Base-by-base conservation (phyloP, 2,888 invertebrate genomes). In the Frankliniella intonsa region DNA sequence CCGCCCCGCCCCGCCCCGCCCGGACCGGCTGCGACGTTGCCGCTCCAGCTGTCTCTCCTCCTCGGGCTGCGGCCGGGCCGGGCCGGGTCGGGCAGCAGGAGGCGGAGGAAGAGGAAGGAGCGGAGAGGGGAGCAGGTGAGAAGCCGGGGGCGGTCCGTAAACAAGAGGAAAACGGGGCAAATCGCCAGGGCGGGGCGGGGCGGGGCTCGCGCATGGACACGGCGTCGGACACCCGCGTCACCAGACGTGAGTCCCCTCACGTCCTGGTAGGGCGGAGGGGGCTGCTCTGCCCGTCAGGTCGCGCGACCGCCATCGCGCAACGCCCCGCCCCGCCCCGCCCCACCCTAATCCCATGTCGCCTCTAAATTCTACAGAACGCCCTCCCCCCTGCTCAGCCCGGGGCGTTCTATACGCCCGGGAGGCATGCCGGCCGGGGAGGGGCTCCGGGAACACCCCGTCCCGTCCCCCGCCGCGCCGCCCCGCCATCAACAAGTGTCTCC, bases 81-180 rank as follows among this genome's bases (percentile, higher is more conserved):
- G 38, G 38, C 38, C 38, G 38, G n/a, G n/a, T 5, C 2, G 38
- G 38, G 38, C 38, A 2, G 38, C 38, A 38, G 38, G 38, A 80
- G 80, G 82, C 82, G 81, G 83, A 82, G 82, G 83, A 83, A 19
- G 69, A 69, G 69, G 22, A 22, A 19, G 69, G 27, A 82, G 83
- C 82, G 82, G 81, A 69, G 80, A 82, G 80, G 69, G 83, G 82
- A 38, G 38, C 38, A 38, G 38, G 38, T 38, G 38, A 38, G 38
- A 38, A 38, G 38, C 38, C 83, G 84, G 85, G 84, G 83, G 84
- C 83, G 82, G 69, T 83, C 81, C 80, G 81, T 69, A 69, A 55
- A 55, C 55, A 5, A 79, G 19, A 69, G 82, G 50, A 83, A 38
- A 38, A 38, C 38, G 38, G 38, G 38, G 38, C 38, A 38, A 38